phyloP scores from a whole-genome alignment of 2,888 invertebrate genomes.

The Zhuqinia jingwanae region DNA sequence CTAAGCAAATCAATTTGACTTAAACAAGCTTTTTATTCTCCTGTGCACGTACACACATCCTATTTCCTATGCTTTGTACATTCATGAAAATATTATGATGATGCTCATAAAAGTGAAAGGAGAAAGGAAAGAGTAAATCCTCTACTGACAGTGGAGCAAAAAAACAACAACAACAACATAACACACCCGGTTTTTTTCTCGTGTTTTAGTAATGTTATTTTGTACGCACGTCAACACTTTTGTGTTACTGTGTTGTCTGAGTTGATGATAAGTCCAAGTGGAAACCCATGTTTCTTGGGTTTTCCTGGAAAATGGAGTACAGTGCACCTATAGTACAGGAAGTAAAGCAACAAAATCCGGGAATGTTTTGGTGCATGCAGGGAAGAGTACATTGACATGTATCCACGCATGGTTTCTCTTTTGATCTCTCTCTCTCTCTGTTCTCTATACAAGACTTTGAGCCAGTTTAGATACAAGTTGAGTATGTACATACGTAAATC shows the following conservation, averaged over 20 bases:
- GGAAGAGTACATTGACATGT: neutral
- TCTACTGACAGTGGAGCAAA: neutral
- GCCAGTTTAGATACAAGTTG: neutral
- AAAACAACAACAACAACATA: neutral
- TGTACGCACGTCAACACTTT: neutral
- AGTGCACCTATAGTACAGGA: neutral
- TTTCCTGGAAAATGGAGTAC: neutral
- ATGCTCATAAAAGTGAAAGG: constrained; percentile 37
- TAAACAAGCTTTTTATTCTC: neutral
- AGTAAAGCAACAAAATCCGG: neutral
- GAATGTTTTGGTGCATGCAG: neutral
- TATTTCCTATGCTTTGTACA: neutral
- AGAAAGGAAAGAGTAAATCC: constrained; percentile 41
- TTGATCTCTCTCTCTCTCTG: neutral
- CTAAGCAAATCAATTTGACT: constrained; percentile 23
- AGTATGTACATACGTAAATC: neutral
- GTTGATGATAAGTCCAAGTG: neutral
- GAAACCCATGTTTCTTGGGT: neutral
- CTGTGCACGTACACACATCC: neutral
- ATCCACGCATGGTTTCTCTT: too few species aligned
- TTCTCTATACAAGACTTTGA: neutral
- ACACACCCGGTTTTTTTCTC: constrained; percentile 1
- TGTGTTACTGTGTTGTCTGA: neutral
- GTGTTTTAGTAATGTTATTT: neutral
- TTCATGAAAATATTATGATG: neutral